Evolutionary conservation across 1,140 invertebrate species (phyloP), one percentile per base, ranked within the genome.

Genomic region (Carposina sasakii): DNA sequence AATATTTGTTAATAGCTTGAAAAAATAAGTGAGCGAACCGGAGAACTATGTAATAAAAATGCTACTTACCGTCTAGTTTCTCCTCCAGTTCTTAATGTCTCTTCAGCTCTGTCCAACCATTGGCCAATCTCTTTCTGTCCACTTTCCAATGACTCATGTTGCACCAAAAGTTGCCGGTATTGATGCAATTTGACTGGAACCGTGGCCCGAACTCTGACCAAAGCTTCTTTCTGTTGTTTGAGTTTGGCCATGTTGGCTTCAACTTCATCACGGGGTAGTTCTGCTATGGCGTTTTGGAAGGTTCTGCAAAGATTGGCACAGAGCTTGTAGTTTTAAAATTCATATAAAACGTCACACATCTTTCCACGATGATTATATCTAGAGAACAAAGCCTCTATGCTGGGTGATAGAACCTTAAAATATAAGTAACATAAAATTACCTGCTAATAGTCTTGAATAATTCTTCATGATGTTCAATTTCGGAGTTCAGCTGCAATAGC

Each of bases 181-280:
- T 93, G 82, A 66, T 95, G 92, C 40, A 96, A 77, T 54, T 94
- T 91, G 48, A 91, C 88, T 0, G 94, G 93, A 39, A 96, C 91
- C 45, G 91, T 87, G 4, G 95, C 94, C 36, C 94, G 87, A 4
- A 97, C 90, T 63, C 89, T 89, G 0, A 97, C 92, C 15, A 98
- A 81, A 1, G 90, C 88, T 77, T 97, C 96, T 78, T 96, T 96
- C 63, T 97, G 93, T 63, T 92, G 93, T 72, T 98, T 98, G 19
- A 98, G 76, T 1, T 92, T 92, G 28, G 91, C 89, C 92, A 98
- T 94, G 89, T 97, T 96, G 39, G 88, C 88, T 54, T 96, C 95
- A 2, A 98, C 94, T 66, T 96, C 94, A 26, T 97, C 94, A 16
- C 94, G 89, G 0, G 92, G 91, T n/a, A 97, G 85, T 72, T 98